Evolutionary conservation across 2,888 invertebrate species (phyloP).

Genomic region (Parnassius apollo): DNA sequence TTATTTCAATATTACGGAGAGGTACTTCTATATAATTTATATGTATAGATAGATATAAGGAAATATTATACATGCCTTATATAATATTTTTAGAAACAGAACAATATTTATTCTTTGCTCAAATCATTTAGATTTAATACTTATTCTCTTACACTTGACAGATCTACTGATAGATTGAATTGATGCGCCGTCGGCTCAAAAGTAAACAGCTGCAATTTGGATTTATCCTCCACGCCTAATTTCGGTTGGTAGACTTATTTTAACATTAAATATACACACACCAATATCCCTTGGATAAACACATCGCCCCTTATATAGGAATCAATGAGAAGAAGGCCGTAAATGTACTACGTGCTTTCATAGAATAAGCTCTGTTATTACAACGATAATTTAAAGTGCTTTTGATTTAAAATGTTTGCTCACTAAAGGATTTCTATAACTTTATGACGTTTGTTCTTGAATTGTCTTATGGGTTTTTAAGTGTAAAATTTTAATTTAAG

Average conservation of each 20-base stretch:
- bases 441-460: slow-evolving; percentile 49
- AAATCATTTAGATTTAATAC: background rate
- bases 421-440: slow-evolving; percentile 48
- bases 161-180: slow-evolving; percentile 34
- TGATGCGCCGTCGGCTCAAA: slow-evolving; percentile 38
- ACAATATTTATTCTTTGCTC: too few species aligned
- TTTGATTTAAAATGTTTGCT: slow-evolving; percentile 28
- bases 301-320: slow-evolving; percentile 72
- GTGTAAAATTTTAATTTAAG: too few species aligned
- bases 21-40: too few species aligned
- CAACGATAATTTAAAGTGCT: slow-evolving; percentile 36
- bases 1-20: too few species aligned
- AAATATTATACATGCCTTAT: too few species aligned
- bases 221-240: slow-evolving; percentile 77
- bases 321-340: slow-evolving; percentile 54
- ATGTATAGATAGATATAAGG: too few species aligned
- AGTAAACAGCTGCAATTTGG: slow-evolving; percentile 75
- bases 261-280: slow-evolving; percentile 77
- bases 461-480: slow-evolving; percentile 28
- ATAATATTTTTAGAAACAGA: too few species aligned
- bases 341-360: slow-evolving; percentile 38
- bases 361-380: slow-evolving; percentile 44
- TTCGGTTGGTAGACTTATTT: slow-evolving; percentile 77
- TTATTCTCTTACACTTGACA: slow-evolving; percentile 21
- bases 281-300: slow-evolving; percentile 77